Evolutionary conservation across 2,888 invertebrate species (phyloP), one percentile per base, ranked within the genome.

Genomic region (Rhogogaster chlorosoma): DNA sequence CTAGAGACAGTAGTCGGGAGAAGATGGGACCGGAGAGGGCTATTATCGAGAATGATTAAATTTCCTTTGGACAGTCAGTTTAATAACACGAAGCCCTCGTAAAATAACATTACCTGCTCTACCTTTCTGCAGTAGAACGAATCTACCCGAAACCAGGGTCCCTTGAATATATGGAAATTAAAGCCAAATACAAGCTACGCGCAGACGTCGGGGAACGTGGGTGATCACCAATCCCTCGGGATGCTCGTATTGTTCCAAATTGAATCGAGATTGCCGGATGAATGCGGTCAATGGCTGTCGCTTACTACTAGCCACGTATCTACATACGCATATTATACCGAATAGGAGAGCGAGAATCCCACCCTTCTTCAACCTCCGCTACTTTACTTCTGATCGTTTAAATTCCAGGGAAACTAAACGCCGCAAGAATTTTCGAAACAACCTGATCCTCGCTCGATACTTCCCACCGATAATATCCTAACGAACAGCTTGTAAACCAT

Each of bases 11-110:
- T 64, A 29, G 67, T 67, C 22, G 45, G 67, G 67, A 45, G 45
- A 32, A 67, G 42, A 83, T 64, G 64, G 83, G 42, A 45, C 61
- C 75, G 45, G 75, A 12, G 75, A 70, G 84, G 64, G 75, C 84
- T 38, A 42, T 84, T 84, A 77, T 77, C n/a, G 77, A 42, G 42
- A 77, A 84, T 84, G 77, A 84, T 84, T 84, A 77, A 84, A 84
- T 84, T 84, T 77, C 75, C 61, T 77, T 77, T 67, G 75, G 75
- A 36, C 42, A 77, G 84, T 77, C 57, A 73, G 77, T 84, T 64
- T 84, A 77, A 84, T 84, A 84, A 84, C 42, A 73, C 42, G 73
- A 22, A 42, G 45, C 38, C 84, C 77, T 77, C 83, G 83, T 83
- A 83, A 83, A 83, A 83, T 83, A 83, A 83, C 67, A 67, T 83